Evolutionary conservation across 2,797 vertebrate genomes (phyloP).

Genomic region (Hemibagrus guttatus): DNA sequence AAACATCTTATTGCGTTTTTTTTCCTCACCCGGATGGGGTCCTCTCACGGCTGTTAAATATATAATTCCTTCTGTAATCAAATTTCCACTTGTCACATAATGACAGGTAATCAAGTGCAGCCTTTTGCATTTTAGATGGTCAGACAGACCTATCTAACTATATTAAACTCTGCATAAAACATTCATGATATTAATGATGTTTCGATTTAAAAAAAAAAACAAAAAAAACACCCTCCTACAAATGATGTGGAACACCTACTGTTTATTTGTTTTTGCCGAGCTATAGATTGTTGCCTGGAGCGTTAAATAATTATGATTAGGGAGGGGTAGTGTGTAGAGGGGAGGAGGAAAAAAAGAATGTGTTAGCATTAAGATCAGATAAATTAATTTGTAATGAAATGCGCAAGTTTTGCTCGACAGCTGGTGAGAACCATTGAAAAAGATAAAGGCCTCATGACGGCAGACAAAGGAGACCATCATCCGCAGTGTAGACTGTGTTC

Average conservation of each 20-base stretch:
- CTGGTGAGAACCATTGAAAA: slow-evolving; percentile 80
- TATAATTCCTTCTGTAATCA: slow-evolving; percentile 81
- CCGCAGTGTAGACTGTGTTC: slow-evolving; percentile 79
- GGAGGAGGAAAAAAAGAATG: slow-evolving; percentile 65
- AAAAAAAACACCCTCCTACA: slow-evolving; percentile 77
- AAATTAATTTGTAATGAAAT: slow-evolving; percentile 88
- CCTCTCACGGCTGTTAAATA: slow-evolving; percentile 77
- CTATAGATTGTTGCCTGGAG: slow-evolving; percentile 83
- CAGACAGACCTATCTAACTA: slow-evolving; percentile 80
- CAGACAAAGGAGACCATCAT: slow-evolving; percentile 84
- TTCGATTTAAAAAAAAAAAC: slow-evolving; percentile 78
- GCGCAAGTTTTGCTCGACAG: slow-evolving; percentile 85
- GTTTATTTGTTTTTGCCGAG: slow-evolving; percentile 82
- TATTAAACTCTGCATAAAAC: slow-evolving; percentile 82
- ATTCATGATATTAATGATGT: slow-evolving; percentile 80
- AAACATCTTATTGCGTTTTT: slow-evolving; percentile 53
- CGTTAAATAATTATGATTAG: slow-evolving; percentile 85
- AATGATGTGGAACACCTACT: slow-evolving; percentile 80
- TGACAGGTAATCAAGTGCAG: slow-evolving; percentile 80
- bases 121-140: slow-evolving; percentile 75
- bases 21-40: slow-evolving; percentile 65
- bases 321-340: slow-evolving; percentile 62
- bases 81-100: slow-evolving; percentile 67
- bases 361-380: slow-evolving; percentile 85
- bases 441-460: slow-evolving; percentile 79